A percentile compares a stretch with the other conserved stretches of the same genome.
These are phyloP conservation scores for Pseudachorutes palmiensis DNA, from an alignment of 1,140 invertebrate genomes.

Conservation along the genomic window DNA sequence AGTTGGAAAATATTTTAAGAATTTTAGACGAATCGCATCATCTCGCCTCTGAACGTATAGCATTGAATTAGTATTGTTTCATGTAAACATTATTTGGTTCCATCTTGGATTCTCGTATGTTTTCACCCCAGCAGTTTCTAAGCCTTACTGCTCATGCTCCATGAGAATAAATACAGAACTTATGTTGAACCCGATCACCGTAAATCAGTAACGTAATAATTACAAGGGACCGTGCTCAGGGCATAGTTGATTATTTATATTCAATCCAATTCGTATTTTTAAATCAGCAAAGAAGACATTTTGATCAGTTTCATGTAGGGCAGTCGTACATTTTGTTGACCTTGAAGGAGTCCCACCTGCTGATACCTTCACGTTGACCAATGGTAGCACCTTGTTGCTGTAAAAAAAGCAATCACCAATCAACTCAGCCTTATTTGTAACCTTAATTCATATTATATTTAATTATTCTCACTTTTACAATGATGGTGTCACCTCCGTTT, in stretches of 20 bases:
- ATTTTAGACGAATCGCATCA: too few species aligned
- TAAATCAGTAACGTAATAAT: too few species aligned
- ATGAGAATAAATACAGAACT: too few species aligned
- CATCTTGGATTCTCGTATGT: too few species aligned
- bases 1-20: too few species aligned
- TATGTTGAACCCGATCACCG: too few species aligned
- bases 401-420: background rate
- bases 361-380: conserved; percentile 58
- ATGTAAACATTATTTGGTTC: too few species aligned
- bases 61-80: too few species aligned
- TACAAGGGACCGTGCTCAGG: background rate
- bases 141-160: too few species aligned
- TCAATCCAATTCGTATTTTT: background rate
- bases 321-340: conserved; percentile 18
- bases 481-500: conserved; percentile 18
- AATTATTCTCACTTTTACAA: conserved; percentile 6
- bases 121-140: too few species aligned
- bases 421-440: background rate
- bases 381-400: conserved; percentile 38
- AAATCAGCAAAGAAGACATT: background rate
- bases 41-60: too few species aligned
- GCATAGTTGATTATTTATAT: background rate
- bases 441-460: too few species aligned
- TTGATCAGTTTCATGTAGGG: background rate
- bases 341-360: conserved; percentile 56